Conservation (phyloP, 1,140 invertebrate species). For the Saxidomus purpurata region DNA sequence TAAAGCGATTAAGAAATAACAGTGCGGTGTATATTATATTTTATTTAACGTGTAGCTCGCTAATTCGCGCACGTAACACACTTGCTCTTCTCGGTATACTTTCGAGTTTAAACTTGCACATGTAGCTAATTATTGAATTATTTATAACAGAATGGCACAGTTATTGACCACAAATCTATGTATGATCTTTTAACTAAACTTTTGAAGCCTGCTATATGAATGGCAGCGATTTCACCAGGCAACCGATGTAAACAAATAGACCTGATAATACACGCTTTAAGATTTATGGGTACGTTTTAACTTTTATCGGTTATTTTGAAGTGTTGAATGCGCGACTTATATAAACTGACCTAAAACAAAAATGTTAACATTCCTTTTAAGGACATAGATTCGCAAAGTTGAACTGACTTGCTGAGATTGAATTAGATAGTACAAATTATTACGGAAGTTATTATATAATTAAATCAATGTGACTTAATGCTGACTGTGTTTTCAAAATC, state of each 20-base stretch:
- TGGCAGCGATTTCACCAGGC: neutral
- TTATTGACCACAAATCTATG: slow-evolving; percentile 30
- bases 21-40: no score
- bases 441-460: no score
- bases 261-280: neutral
- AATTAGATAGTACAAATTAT: no score
- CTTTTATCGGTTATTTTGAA: neutral
- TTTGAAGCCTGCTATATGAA: neutral
- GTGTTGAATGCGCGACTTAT: no score
- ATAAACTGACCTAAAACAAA: neutral
- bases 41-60: no score
- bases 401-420: neutral
- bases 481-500: no score
- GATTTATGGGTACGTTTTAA: neutral
- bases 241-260: slow-evolving; percentile 45
- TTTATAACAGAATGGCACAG: slow-evolving; percentile 1
- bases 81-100: neutral
- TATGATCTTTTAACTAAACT: slow-evolving; percentile 14
- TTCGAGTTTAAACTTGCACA: neutral
- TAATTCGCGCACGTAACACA: no score
- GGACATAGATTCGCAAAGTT: neutral
- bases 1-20: no score
- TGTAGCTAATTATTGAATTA: slow-evolving; percentile 29
- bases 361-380: neutral
- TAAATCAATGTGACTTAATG: no score